Conservation (phyloP, 37 sponge, comb jelly and placozoan species). For the Cliona cf. orientalis region DNA sequence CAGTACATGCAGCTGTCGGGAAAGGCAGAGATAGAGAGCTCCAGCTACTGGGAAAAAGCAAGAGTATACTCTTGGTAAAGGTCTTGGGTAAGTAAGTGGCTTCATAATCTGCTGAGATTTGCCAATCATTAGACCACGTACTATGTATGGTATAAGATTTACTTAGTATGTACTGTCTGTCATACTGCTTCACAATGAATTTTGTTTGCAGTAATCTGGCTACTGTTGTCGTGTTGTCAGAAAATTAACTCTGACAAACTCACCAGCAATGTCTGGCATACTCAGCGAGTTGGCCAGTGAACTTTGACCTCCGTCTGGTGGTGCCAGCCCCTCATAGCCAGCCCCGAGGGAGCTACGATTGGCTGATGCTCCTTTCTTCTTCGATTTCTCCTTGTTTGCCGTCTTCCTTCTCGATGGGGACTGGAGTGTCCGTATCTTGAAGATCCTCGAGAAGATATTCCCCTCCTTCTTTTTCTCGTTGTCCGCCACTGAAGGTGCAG, state of each 20-base stretch:
- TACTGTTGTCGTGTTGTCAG: neutral
- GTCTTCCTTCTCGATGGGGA: no score
- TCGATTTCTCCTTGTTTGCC: neutral
- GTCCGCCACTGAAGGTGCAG: no score
- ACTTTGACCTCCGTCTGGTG: neutral
- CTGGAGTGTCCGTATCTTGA: neutral
- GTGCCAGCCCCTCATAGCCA: neutral
- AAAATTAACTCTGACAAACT: slow-evolving; percentile 5
- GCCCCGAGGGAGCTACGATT: neutral
- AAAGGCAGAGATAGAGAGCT: no score
- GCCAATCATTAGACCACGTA: no score
- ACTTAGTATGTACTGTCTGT: neutral
- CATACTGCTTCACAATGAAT: neutral
- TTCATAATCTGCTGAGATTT: no score
- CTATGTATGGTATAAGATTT: neutral
- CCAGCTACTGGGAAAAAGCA: no score
- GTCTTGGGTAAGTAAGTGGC: no score
- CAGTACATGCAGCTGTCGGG: no score
- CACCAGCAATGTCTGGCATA: slow-evolving; percentile 55
- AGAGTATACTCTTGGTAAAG: no score
- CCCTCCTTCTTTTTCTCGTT: neutral
- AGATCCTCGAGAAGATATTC: slow-evolving; percentile 1
- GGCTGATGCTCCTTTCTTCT: neutral
- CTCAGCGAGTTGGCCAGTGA: slow-evolving; percentile 41
- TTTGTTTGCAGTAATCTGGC: neutral